Conservation (phyloP, 92 coral and sea anemone species). For the Epizoanthus stellaris region DNA sequence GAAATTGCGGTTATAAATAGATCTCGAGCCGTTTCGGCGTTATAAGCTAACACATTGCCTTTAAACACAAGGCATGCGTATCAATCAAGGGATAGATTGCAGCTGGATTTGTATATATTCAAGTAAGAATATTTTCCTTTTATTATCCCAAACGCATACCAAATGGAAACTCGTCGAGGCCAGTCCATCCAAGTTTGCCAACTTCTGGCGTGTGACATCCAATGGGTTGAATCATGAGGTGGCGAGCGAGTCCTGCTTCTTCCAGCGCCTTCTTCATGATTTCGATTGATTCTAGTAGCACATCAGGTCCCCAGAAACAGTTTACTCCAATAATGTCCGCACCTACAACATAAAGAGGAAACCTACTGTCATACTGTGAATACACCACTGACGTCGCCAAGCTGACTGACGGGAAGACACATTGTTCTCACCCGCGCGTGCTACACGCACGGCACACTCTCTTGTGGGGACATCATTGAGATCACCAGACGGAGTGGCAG, state of each 20-base stretch:
- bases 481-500: not conserved
- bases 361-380: not conserved
- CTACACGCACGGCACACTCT: no score
- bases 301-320: constrained; percentile 76
- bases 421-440: not conserved
- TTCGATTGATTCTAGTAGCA: constrained; percentile 55
- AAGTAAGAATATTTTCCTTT: no score
- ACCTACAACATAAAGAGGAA: constrained; percentile 39
- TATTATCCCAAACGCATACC: constrained; percentile 42
- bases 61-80: no score
- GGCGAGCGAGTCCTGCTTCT: constrained; percentile 69
- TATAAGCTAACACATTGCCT: no score
- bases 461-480: no score
- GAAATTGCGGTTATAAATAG: no score
- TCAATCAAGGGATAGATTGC: no score
- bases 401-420: not conserved
- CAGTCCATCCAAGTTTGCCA: constrained; percentile 64
- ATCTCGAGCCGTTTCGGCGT: no score
- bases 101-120: no score
- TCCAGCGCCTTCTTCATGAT: constrained; percentile 71
- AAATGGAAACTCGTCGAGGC: constrained; percentile 72
- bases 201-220: constrained; percentile 75
- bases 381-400: not conserved
- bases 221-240: constrained; percentile 71
- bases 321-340: constrained; percentile 81